phyloP scores from a whole-genome alignment of 2,797 vertebrate species.

The Protonibea diacanthus region DNA sequence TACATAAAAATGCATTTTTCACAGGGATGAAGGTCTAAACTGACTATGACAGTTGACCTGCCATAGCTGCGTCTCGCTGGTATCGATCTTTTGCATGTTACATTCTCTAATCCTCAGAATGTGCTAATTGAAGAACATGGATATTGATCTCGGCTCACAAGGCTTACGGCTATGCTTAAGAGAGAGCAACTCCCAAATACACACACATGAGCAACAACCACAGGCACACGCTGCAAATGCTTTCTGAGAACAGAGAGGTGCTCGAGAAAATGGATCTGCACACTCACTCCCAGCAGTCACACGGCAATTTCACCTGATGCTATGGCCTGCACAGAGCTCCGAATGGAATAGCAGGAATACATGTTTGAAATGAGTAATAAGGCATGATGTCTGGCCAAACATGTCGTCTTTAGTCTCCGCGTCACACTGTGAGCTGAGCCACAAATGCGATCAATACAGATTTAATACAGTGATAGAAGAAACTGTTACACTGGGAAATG shows the following conservation, averaged over 20 bases:
- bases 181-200: slow-evolving; percentile 13
- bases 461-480: slow-evolving; percentile 17
- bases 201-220: background rate
- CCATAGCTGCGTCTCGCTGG: background rate
- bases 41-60: slow-evolving; percentile 2
- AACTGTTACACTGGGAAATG: slow-evolving; percentile 1
- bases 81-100: slow-evolving; percentile 36
- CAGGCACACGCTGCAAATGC: background rate
- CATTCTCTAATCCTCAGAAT: slow-evolving; percentile 38
- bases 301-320: background rate
- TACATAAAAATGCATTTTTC: slow-evolving; percentile 19
- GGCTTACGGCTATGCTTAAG: slow-evolving; percentile 20
- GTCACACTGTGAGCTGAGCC: slow-evolving; percentile 24
- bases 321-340: slow-evolving; percentile 9
- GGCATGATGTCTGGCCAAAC: slow-evolving; percentile 18
- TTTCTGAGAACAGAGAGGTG: background rate
- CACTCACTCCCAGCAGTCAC: background rate
- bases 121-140: slow-evolving; percentile 57
- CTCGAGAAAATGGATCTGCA: slow-evolving; percentile 10
- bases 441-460: slow-evolving; percentile 40
- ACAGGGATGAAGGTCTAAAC: slow-evolving; percentile 10
- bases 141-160: slow-evolving; percentile 53
- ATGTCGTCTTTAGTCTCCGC: slow-evolving; percentile 2
- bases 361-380: slow-evolving; percentile 41
- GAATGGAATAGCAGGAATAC: background rate